Evolutionary conservation across 2,113 vertebrate species (phyloP), one percentile per base, ranked within the genome.

Genomic region (Melanocharis versteri): DNA sequence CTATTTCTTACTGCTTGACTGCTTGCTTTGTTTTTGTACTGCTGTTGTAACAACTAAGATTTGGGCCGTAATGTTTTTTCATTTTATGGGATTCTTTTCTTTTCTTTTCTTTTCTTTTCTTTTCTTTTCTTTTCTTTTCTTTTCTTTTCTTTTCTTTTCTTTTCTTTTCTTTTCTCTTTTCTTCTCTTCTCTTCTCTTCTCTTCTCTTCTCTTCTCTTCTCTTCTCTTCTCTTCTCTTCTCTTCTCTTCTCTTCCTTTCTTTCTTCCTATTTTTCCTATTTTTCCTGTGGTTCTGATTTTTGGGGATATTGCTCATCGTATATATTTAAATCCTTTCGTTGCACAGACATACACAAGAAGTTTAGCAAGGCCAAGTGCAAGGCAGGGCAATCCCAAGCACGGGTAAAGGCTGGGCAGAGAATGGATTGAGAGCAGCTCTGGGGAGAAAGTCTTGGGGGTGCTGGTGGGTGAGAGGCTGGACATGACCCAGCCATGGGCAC

Each of bases 401-500:
- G 78, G n/a, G 5, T 69, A 20, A 13, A 45, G 28, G 15, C 28
- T 87, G 73, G 8, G 11, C 28, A 62, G 47, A 20, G 47, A 47
- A 9, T 47, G 10, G 15, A 54, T 54, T 39, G 28, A 24, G 28
- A 70, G 15, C 33, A 66, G 26, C 7, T 7, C 27, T 58, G 9
- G 2, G 31, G 17, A 37, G 17, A 68, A 42, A 26, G 20, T 35
- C 50, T 27, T 37, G 44, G 21, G 17, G 20, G 6, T 60, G 7
- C 35, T 27, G 13, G 11, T 37, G 45, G 21, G 9, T 57, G 37
- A 57, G 15, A 48, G 57, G 8, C 50, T 75, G 16, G 15, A 5
- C 17, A 5, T 26, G 13, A 42, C 4, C 35, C 1, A 1, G 19
- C 44, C 1, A 7, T 50, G 31, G 1, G 21, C 27, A 48, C 51